A percentile compares a stretch with the other conserved stretches of the same genome.
These are phyloP conservation scores for Sorex maritimensis DNA, from an alignment of 2,797 vertebrate species.

Conservation along the genomic window DNA sequence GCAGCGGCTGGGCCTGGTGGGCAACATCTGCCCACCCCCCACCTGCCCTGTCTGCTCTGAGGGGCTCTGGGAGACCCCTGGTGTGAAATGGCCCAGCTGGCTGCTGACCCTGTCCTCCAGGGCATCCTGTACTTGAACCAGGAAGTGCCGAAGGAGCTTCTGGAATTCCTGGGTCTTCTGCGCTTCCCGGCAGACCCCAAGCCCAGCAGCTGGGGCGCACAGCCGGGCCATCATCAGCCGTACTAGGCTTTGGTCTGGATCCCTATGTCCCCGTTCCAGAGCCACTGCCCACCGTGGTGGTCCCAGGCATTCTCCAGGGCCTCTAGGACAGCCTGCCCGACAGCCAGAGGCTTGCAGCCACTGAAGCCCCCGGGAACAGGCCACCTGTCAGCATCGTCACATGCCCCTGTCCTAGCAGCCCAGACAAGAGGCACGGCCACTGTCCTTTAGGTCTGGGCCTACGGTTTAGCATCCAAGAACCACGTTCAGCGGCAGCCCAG, in stretches of 20 bases:
- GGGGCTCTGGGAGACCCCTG: too few relatives aligned
- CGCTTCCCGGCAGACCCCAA: slow-evolving; percentile 83
- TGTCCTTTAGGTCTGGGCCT: too few relatives aligned
- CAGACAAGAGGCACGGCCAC: too few relatives aligned
- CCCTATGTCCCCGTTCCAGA: slow-evolving; percentile 84
- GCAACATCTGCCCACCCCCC: too few relatives aligned
- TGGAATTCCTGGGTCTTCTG: slow-evolving; percentile 91
- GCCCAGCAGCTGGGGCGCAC: slow-evolving; percentile 45
- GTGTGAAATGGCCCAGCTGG: not conserved
- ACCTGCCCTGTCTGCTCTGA: too few relatives aligned
- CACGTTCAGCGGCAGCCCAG: too few relatives aligned
- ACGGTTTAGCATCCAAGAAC: too few relatives aligned
- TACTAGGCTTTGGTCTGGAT: slow-evolving; percentile 80
- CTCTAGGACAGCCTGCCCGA: slow-evolving; percentile 82
- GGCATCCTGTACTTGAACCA: slow-evolving; percentile 85
- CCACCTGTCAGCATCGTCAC: slow-evolving; percentile 2
- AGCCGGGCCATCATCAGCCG: slow-evolving; percentile 81
- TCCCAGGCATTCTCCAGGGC: slow-evolving; percentile 89
- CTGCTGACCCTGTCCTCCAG: slow-evolving; percentile 82
- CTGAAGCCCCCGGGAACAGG: not conserved
- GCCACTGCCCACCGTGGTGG: slow-evolving; percentile 81
- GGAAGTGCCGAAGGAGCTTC: slow-evolving; percentile 90
- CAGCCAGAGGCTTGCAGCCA: not conserved
- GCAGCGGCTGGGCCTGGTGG: slow-evolving; percentile 94
- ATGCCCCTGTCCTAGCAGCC: not conserved